phyloP scores from a whole-genome alignment of 2,888 invertebrate species.

The Phragmatobia fuliginosa region DNA sequence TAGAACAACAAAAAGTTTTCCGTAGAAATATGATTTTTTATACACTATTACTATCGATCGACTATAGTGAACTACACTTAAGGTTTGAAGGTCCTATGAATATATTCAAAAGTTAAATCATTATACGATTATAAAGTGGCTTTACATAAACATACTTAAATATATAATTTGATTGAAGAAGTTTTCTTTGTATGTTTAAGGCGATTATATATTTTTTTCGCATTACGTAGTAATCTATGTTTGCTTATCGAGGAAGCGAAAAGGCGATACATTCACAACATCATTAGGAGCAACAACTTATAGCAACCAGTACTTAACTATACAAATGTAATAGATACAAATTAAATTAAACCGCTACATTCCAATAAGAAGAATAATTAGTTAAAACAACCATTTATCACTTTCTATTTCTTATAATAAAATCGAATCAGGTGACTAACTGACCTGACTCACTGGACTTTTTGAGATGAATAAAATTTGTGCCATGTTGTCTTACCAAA shows the following conservation, averaged over 20 bases:
- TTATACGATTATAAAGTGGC: background rate
- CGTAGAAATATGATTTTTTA: too few species aligned
- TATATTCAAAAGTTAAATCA: background rate
- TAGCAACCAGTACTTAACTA: background rate
- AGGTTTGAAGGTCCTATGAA: background rate
- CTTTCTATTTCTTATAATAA: slow-evolving; percentile 17
- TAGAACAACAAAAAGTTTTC: background rate
- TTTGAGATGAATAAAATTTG: slow-evolving; percentile 3
- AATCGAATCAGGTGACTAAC: slow-evolving; percentile 7
- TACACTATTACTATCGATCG: background rate
- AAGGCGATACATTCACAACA: too few species aligned
- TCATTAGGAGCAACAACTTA: background rate
- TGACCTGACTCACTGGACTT: slow-evolving; percentile 31
- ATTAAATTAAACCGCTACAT: background rate
- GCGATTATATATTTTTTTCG: background rate
- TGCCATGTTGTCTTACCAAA: slow-evolving; percentile 1
- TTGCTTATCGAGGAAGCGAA: background rate
- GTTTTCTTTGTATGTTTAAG: background rate
- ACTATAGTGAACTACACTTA: background rate
- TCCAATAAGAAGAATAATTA: background rate
- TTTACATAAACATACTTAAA: background rate
- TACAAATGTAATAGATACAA: background rate
- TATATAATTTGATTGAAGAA: background rate
- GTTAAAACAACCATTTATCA: slow-evolving; percentile 6
- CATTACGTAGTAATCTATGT: background rate